Evolutionary conservation across 2,797 vertebrate genomes (phyloP), one percentile per base, ranked within the genome.

Genomic region (Channa striata): DNA sequence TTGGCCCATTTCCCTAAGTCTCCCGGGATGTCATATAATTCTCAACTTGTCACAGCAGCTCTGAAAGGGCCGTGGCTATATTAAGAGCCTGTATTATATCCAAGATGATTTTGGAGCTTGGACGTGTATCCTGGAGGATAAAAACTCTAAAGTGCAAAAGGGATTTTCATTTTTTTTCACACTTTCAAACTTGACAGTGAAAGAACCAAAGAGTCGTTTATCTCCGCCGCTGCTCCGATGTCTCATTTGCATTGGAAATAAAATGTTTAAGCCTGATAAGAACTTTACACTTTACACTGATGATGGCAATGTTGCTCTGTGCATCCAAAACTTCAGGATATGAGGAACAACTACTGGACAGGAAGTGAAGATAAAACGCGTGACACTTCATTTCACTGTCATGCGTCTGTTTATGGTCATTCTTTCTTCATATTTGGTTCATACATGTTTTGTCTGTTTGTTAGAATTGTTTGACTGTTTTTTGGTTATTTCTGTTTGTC

Each of bases 1-100:
- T 30, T 50, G 81, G 81, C 81, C 70, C 85, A 72, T 84, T 86
- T 84, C 39, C 79, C 59, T 0, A 30, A 57, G 71, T 84, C 81
- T 79, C 83, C 6, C 13, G 75, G 62, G 83, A 78, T 13, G 77
- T 65, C 70, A 36, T 68, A 37, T 74, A 70, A 76, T 52, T 68
- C 73, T 73, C 68, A 72, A 64, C 67, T 73, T 78, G 81, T 87
- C 82, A 80, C 80, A 50, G 1, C 69, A 17, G 66, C 60, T 64
- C 53, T 16, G 52, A 68, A 60, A 39, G 50, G 56, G 30, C 60
- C 21, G 21, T 11, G 54, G 83, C 60, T 66, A 51, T 74, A 78
- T 69, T 49, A 75, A 60, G 54, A 30, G 47, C 34, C 53, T 0
- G 4, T 47, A 37, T 77, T 78, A 68, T 62, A 59, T 68, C 64